phyloP scores from a whole-genome alignment of 2,113 vertebrate species.

The Mustela nigripes region DNA sequence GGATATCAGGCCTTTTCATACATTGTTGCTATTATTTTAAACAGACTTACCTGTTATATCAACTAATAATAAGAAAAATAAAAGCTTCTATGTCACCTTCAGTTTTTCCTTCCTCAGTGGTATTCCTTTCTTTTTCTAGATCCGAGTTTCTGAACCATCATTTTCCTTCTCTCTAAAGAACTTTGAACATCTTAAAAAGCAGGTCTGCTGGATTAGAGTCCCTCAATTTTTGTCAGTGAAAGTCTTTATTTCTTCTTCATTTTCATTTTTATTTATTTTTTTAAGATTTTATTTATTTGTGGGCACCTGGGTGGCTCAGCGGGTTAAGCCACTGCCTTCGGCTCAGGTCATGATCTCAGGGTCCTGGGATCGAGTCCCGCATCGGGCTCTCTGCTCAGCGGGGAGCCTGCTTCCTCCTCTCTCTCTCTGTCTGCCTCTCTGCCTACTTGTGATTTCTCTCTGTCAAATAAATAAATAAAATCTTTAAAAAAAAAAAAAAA shows the following conservation, averaged over 20 bases:
- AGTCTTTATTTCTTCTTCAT: constrained; percentile 6
- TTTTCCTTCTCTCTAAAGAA: background rate
- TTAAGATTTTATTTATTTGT: background rate
- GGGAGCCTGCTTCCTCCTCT: too few species aligned
- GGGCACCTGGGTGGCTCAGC: too few species aligned
- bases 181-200: background rate
- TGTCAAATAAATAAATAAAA: too few species aligned
- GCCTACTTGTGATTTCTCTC: too few species aligned
- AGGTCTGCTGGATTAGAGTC: background rate
- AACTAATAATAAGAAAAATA: background rate
- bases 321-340: too few species aligned
- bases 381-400: too few species aligned
- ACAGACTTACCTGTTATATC: background rate
- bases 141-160: background rate
- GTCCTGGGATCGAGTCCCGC: too few species aligned
- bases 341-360: too few species aligned
- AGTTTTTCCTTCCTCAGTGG: background rate
- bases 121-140: background rate
- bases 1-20: background rate
- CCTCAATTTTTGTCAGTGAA: background rate
- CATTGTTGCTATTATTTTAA: background rate
- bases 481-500: too few species aligned
- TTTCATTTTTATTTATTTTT: background rate
- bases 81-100: background rate
- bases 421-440: too few species aligned